These are phyloP conservation scores for Pygmarrhopalites habei DNA, from an alignment of 1,140 invertebrate species.

Conservation along the genomic window DNA sequence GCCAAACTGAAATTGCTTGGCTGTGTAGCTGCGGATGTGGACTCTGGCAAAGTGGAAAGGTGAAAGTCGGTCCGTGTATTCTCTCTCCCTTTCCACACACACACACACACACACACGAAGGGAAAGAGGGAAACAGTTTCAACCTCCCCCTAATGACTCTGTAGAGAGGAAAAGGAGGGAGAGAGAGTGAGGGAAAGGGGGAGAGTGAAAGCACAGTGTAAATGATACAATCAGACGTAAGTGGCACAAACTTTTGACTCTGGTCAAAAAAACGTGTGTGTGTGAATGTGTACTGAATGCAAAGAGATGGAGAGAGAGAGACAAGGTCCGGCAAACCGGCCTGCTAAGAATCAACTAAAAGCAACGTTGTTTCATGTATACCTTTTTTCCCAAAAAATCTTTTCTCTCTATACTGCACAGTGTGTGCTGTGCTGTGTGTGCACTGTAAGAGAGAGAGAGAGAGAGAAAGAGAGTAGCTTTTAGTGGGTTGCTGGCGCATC, in stretches of 20 bases:
- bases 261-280: conserved; percentile 34
- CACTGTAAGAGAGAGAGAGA: no score
- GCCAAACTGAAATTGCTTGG: no score
- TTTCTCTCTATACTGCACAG: no score
- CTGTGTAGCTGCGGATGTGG: no score
- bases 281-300: conserved; percentile 29
- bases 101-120: not conserved
- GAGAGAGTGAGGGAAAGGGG: not conserved
- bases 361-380: no score
- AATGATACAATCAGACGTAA: not conserved
- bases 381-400: no score
- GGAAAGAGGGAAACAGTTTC: no score
- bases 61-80: conserved; percentile 10
- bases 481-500: conserved; percentile 3
- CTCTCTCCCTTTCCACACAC: not conserved
- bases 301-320: conserved; percentile 15
- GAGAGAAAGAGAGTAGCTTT: no score
- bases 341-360: no score
- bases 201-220: not conserved
- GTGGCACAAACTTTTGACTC: not conserved
- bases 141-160: conserved; percentile 1
- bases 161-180: not conserved
- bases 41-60: no score
- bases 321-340: no score
- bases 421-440: no score